Percentiles rank a stretch among this genome's conserved stretches.
These are phyloP conservation scores for Enteromius viviparus DNA, from an alignment of 2,797 vertebrate genomes.

Conservation along the genomic window DNA sequence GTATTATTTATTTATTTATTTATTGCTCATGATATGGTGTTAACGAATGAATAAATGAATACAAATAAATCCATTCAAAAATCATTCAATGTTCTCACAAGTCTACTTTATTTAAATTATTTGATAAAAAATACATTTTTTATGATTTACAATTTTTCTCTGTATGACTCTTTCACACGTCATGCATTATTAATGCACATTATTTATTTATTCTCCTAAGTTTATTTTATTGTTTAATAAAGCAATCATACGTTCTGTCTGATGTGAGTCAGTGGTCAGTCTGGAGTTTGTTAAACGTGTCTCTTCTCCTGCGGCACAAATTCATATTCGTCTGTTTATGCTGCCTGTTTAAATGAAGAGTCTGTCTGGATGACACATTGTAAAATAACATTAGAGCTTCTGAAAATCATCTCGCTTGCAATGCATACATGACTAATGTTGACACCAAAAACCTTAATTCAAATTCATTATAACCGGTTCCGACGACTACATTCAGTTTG, in stretches of 20 bases:
- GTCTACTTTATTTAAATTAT: neutral
- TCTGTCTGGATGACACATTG: neutral
- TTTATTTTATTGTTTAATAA: constrained; percentile 8
- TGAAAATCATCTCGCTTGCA: constrained; percentile 1
- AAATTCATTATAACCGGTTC: neutral
- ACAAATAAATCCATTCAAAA: neutral
- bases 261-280: neutral
- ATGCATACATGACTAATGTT: neutral
- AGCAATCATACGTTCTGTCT: constrained; percentile 5
- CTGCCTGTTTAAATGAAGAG: constrained; percentile 5
- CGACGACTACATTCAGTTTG: neutral
- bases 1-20: no score
- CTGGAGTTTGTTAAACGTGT: neutral
- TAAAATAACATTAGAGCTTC: neutral
- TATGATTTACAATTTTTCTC: neutral
- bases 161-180: neutral
- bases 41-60: neutral
- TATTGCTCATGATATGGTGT: neutral
- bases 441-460: constrained; percentile 2
- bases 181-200: neutral
- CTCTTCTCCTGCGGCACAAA: neutral
- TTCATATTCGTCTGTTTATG: constrained; percentile 9
- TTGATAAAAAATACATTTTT: neutral
- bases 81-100: neutral
- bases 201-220: neutral